Evolutionary conservation across 2,113 vertebrate genomes (phyloP), one percentile per base, ranked within the genome.

Genomic region (Raja brachyura): DNA sequence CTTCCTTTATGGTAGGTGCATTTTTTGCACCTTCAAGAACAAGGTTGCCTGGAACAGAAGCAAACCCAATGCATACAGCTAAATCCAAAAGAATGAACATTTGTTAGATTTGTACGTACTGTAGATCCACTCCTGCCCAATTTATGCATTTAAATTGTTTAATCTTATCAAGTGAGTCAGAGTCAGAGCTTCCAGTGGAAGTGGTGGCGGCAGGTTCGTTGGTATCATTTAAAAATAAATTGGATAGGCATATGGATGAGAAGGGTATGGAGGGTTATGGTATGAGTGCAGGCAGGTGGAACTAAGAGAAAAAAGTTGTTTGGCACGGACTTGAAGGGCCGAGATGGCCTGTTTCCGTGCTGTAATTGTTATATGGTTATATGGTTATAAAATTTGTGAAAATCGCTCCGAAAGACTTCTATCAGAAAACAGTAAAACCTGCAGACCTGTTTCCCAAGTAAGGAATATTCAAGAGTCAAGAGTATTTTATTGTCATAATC

Each of bases 21-120:
- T 39, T 93, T 93, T 93, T 79, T 94, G 94, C 95, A 54, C 94
- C 94, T 95, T 94, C 94, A 94, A 96, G 94, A 96, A 94, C 93
- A 93, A 94, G 93, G 93, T 95, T 93, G 86, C 93, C 94, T 94
- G 94, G 94, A 94, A 96, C 94, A 95, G 94, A 94, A 94, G 86
- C 93, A 94, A 93, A 88, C 31, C 4, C 68, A 63, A 93, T 88
- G 94, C 94, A 94, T 90, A 4, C 0, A 95, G 95, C 90, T 88
- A 94, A 95, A 93, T 33, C 90, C 93, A 93, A 73, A 95, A 90
- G 93, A 77, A 93, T 9, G 68, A 93, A 48, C 78, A 93, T 88
- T 88, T 77, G 83, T 93, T 93, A 90, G 93, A 1, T 76, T 74
- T 83, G 94, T 9, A 90, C 73, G 48, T 56, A 48, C 39, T 48